These are phyloP conservation scores for Hoplias malabaricus DNA, from an alignment of 2,113 vertebrate genomes.

Conservation along the genomic window DNA sequence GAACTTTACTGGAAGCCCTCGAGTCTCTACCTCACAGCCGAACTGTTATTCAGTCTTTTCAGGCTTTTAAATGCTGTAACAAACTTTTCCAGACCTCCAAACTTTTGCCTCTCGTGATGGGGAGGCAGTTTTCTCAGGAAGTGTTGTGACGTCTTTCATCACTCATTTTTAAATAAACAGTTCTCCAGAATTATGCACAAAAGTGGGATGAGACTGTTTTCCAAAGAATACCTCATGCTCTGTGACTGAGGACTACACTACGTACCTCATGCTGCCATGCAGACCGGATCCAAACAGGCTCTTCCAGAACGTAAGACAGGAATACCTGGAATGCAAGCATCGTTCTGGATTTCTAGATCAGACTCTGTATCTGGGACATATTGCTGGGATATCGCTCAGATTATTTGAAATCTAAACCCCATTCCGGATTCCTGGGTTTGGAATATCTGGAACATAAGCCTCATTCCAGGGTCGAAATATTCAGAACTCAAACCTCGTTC, in stretches of 20 bases:
- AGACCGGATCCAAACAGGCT: conserved; percentile 44
- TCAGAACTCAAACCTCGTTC: background rate
- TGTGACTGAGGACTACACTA: conserved; percentile 63
- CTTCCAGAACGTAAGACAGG: conserved; percentile 1
- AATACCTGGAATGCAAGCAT: conserved; percentile 48
- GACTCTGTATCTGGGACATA: background rate
- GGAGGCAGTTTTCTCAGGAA: conserved; percentile 72
- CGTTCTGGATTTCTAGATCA: background rate
- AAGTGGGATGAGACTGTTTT: conserved; percentile 41
- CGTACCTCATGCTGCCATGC: conserved; percentile 66
- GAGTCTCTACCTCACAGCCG: background rate
- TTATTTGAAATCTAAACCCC: background rate
- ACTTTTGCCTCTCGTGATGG: conserved; percentile 46
- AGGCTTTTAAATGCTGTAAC: background rate
- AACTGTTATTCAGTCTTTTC: background rate
- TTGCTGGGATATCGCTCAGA: background rate
- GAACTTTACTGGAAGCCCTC: background rate
- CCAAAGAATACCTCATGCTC: conserved; percentile 68
- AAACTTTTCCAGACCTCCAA: conserved; percentile 48
- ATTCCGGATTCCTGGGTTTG: background rate
- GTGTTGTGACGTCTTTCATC: conserved; percentile 53
- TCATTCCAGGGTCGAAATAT: background rate
- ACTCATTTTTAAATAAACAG: conserved; percentile 52
- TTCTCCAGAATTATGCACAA: conserved; percentile 61
- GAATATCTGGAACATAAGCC: conserved; percentile 47